phyloP scores from a whole-genome alignment of 2,888 invertebrate species.

The Acrocyrtus sp. region DNA sequence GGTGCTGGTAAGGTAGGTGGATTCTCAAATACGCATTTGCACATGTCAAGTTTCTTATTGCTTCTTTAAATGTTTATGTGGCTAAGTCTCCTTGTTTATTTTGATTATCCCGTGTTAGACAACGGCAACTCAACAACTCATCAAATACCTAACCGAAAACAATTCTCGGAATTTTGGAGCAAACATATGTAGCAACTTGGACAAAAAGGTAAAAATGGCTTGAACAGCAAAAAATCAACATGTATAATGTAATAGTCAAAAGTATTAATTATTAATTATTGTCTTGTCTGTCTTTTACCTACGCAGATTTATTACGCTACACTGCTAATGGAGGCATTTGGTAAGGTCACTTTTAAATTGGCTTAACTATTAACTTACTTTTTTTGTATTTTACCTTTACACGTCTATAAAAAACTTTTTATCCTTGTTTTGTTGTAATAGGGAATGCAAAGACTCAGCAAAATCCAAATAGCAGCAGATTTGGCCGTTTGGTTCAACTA shows the following conservation, averaged over 20 bases:
- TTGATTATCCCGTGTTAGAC: too few relatives aligned
- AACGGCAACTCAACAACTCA: conserved; percentile 59
- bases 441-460: conserved; percentile 59
- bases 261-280: neutral
- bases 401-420: conserved; percentile 17
- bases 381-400: conserved; percentile 1
- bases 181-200: conserved; percentile 39
- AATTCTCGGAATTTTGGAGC: conserved; percentile 35
- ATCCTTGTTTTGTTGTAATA: conserved; percentile 40
- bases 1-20: conserved; percentile 56
- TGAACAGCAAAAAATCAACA: too few relatives aligned
- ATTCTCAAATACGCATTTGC: too few relatives aligned
- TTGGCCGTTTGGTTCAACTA: conserved; percentile 58
- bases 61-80: neutral
- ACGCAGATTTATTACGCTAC: conserved; percentile 53
- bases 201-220: conserved; percentile 54
- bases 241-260: too few relatives aligned
- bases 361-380: neutral
- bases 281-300: neutral
- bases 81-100: conserved; percentile 7
- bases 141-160: conserved; percentile 56
- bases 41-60: neutral
- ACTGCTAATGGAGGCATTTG: conserved; percentile 40
- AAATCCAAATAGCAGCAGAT: conserved; percentile 60
- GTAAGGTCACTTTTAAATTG: conserved; percentile 5